Percentiles rank a stretch among this genome's conserved stretches.
These are phyloP conservation scores for Drosophila sturtevanti DNA, from an alignment of 1,140 invertebrate species.

Conservation along the genomic window DNA sequence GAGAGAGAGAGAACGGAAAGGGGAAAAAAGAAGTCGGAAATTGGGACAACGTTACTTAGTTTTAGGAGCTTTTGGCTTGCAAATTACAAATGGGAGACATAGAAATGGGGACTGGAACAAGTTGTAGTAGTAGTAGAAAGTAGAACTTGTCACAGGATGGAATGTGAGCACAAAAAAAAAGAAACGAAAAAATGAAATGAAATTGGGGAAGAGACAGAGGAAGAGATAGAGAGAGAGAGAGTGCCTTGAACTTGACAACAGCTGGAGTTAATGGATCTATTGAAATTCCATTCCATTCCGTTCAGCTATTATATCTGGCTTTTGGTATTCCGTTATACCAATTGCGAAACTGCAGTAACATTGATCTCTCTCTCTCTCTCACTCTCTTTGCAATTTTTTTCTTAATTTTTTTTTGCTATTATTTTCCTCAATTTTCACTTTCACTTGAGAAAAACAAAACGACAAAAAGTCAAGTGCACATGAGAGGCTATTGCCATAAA, in stretches of 20 bases:
- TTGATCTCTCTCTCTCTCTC: slow-evolving; percentile 45
- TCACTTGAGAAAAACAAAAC: slow-evolving; percentile 62
- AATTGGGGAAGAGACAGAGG: slow-evolving; percentile 20
- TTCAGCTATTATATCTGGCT: neutral
- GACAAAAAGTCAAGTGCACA: slow-evolving; percentile 12
- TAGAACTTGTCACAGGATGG: slow-evolving; percentile 65
- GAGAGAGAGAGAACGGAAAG: neutral
- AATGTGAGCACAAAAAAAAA: slow-evolving; percentile 16
- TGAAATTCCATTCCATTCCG: slow-evolving; percentile 28
- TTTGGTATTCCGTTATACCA: slow-evolving; percentile 43
- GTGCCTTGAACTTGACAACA: slow-evolving; percentile 62
- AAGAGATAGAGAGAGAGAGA: slow-evolving; percentile 2
- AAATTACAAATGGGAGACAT: slow-evolving; percentile 56
- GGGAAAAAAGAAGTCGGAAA: slow-evolving; percentile 22
- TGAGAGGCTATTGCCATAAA: slow-evolving; percentile 57
- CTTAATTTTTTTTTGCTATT: slow-evolving; percentile 28
- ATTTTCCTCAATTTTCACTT: slow-evolving; percentile 76
- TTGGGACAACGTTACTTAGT: slow-evolving; percentile 69
- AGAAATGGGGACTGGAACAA: slow-evolving; percentile 45
- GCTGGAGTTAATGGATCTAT: slow-evolving; percentile 10
- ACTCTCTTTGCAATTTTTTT: slow-evolving; percentile 26
- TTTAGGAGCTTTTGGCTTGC: slow-evolving; percentile 53
- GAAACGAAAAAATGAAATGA: slow-evolving; percentile 23
- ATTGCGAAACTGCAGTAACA: slow-evolving; percentile 48
- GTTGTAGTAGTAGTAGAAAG: slow-evolving; percentile 63